phyloP scores from a whole-genome alignment of 1,140 invertebrate species.

The Calosoma granatense region DNA sequence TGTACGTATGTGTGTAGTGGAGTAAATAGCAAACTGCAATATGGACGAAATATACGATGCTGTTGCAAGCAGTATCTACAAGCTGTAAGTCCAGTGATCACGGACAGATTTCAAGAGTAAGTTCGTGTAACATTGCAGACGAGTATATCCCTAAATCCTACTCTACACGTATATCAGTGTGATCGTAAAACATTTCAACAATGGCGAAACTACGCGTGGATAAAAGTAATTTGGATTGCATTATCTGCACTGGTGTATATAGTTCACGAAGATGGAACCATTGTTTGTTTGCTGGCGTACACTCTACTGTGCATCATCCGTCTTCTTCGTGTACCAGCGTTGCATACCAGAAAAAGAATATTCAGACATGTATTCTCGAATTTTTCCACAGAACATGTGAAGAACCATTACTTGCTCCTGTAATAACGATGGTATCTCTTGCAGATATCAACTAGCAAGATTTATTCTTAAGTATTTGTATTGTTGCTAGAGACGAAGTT shows the following conservation, averaged over 20 bases:
- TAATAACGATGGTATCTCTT: not conserved
- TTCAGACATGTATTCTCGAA: too few species aligned
- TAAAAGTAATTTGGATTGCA: conserved; percentile 8
- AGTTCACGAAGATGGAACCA: not conserved
- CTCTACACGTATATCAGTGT: not conserved
- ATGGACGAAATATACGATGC: too few species aligned
- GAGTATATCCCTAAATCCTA: conserved; percentile 1
- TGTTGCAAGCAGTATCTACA: too few species aligned
- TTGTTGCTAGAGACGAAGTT: too few species aligned
- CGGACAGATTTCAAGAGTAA: not conserved
- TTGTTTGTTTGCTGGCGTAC: not conserved
- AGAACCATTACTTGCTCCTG: not conserved
- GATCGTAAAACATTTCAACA: conserved; percentile 8
- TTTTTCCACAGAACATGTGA: not conserved
- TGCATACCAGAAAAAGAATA: not conserved
- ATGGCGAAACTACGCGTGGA: conserved; percentile 6
- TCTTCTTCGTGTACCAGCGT: not conserved
- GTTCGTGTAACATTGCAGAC: not conserved
- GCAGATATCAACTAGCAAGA: not conserved
- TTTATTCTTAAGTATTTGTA: too few species aligned
- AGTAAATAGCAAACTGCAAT: too few species aligned
- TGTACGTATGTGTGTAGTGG: too few species aligned
- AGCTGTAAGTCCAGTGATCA: not conserved
- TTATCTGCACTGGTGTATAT: not conserved
- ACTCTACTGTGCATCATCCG: not conserved